Percentiles rank a stretch among this genome's conserved stretches.
phyloP scores from a whole-genome alignment of 2,888 invertebrate genomes.

The Caenorhabditis parvicauda region DNA sequence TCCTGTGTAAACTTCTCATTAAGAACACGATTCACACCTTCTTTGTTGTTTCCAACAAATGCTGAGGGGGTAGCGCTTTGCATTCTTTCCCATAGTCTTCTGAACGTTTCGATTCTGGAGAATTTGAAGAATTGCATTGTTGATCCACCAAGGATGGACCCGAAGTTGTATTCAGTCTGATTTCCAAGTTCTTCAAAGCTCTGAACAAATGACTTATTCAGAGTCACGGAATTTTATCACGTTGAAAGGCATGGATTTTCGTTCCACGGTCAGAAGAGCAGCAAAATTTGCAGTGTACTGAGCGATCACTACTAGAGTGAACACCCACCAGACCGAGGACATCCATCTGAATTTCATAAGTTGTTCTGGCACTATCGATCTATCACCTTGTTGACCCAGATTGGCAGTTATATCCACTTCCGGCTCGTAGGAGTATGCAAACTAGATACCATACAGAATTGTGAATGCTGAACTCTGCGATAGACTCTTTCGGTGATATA shows the following conservation, averaged over 20 bases:
- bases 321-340: slow-evolving; percentile 85
- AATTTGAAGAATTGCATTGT: slow-evolving; percentile 81
- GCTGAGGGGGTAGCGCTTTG: slow-evolving; percentile 72
- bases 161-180: slow-evolving; percentile 88
- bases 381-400: slow-evolving; percentile 65
- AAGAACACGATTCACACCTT: slow-evolving; percentile 82
- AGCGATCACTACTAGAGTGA: slow-evolving; percentile 93
- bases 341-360: slow-evolving; percentile 17
- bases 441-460: slow-evolving; percentile 59
- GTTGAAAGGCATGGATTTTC: slow-evolving; percentile 67
- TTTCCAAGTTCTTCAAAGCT: slow-evolving; percentile 80
- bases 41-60: slow-evolving; percentile 84
- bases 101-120: slow-evolving; percentile 64
- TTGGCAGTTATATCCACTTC: slow-evolving; percentile 87
- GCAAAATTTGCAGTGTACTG: slow-evolving; percentile 98
- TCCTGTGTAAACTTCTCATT: slow-evolving; percentile 73
- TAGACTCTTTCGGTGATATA: slow-evolving; percentile 65
- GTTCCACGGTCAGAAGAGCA: slow-evolving; percentile 92
- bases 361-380: background rate
- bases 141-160: slow-evolving; percentile 86
- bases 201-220: slow-evolving; percentile 21
- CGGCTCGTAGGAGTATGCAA: slow-evolving; percentile 86
- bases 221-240: slow-evolving; percentile 17
- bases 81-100: slow-evolving; percentile 65
- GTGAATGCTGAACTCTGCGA: slow-evolving; percentile 43